phyloP scores from a whole-genome alignment of 2,113 vertebrate species.

The Mus musculus region GRCm39 chr1:124805001-124805500 shows the following conservation, averaged over 20 bases:
- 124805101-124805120: not conserved
- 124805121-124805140: not conserved
- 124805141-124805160: not conserved
- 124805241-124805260: not conserved
- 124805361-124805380: not conserved
- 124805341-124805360: not conserved
- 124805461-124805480: not conserved
- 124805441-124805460: not conserved
- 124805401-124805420: not conserved
- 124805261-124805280: not conserved
- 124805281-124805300: not conserved
- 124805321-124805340: not conserved
- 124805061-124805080: too few species aligned
- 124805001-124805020: too few species aligned
- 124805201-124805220: not conserved
- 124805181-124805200: not conserved
- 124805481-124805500: slow-evolving; percentile 34
- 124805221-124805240: not conserved
- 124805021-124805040: not conserved
- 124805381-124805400: slow-evolving; percentile 9
- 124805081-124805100: too few species aligned
- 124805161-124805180: not conserved
- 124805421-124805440: not conserved
- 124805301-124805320: not conserved
- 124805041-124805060: not conserved